Evolutionary conservation across 2,113 vertebrate species (phyloP).

Genomic region (Orthonyx spaldingii): DNA sequence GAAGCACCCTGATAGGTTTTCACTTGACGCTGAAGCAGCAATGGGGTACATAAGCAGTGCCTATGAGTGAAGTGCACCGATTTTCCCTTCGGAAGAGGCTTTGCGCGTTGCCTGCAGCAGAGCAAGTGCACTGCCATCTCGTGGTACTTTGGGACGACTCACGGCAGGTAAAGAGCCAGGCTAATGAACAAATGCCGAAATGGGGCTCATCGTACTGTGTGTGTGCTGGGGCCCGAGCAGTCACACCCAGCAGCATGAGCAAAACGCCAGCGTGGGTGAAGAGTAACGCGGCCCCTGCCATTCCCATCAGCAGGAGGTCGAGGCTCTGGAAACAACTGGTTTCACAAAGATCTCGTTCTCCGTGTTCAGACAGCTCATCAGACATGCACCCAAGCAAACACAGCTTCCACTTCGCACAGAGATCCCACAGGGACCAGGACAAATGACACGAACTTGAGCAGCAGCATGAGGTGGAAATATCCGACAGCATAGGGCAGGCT

Average conservation of each 20-base stretch:
- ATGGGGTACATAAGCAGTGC: neutral
- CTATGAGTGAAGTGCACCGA: fast-evolving
- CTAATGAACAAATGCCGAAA: neutral
- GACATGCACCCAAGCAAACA: fast-evolving
- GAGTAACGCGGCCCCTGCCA: neutral
- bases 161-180: neutral
- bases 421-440: neutral
- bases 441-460: fast-evolving
- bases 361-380: neutral
- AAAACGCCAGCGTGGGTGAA: neutral
- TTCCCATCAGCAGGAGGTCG: neutral
- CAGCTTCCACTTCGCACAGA: neutral
- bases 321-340: neutral
- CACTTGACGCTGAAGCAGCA: neutral
- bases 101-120: neutral
- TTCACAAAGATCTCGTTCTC: neutral
- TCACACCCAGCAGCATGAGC: neutral
- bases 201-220: neutral
- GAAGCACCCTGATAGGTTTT: neutral
- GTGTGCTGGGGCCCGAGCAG: neutral
- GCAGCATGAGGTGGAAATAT: neutral
- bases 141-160: neutral
- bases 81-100: neutral
- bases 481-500: neutral
- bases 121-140: constrained; percentile 52